phyloP scores from a whole-genome alignment of 2,113 vertebrate genomes.

The Mola mola region DNA sequence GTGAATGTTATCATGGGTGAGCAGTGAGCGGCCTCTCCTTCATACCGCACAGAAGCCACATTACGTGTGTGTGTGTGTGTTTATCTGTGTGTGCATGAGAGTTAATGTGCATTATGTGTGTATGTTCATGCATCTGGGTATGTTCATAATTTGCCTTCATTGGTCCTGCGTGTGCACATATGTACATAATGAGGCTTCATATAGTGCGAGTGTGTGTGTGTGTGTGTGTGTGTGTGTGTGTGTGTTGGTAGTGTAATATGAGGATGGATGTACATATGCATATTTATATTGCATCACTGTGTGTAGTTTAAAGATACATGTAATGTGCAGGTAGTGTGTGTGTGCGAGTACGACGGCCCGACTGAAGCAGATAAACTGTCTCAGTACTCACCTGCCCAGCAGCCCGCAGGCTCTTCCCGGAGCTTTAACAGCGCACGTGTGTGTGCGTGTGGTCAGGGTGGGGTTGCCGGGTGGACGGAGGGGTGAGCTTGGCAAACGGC shows the following conservation, averaged over 20 bases:
- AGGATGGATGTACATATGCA: too few species aligned
- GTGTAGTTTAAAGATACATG: too few species aligned
- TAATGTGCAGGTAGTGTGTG: background rate
- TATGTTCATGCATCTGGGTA: conserved; percentile 8
- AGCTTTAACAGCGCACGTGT: background rate
- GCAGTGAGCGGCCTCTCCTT: conserved; percentile 39
- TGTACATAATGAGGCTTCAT: conserved; percentile 7
- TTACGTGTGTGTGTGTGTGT: background rate
- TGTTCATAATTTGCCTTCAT: background rate
- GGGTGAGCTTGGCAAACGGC: conserved; percentile 39
- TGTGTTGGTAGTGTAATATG: too few species aligned
- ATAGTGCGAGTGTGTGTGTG: background rate
- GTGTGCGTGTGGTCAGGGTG: conserved; percentile 3
- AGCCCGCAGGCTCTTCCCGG: conserved; percentile 13
- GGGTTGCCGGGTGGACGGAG: conserved; percentile 1
- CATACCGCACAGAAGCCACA: conserved; percentile 31
- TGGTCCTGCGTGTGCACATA: conserved; percentile 1
- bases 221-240: background rate
- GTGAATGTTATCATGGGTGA: conserved; percentile 69
- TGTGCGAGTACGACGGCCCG: conserved; percentile 28
- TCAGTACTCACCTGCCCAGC: conserved; percentile 26
- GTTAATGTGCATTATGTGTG: background rate
- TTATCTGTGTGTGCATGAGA: background rate
- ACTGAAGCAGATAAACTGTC: conserved; percentile 54
- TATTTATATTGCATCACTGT: too few species aligned